A percentile compares a stretch with the other conserved stretches of the same genome.
phyloP scores from a whole-genome alignment of 2,113 vertebrate species.

The Opisthocomus hoazin region DNA sequence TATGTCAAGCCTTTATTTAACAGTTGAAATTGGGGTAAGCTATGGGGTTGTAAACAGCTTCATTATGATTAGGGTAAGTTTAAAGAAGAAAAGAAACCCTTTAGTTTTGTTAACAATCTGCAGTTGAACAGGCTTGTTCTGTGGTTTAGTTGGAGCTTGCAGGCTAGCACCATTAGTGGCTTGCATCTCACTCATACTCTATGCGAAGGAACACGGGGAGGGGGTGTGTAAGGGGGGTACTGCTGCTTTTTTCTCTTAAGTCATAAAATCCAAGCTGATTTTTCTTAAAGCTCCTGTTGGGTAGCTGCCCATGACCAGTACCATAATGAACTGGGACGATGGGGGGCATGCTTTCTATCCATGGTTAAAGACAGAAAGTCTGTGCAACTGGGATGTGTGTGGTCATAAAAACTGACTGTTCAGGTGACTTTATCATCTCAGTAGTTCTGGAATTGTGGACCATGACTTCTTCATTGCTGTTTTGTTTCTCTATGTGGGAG shows the following conservation, averaged over 20 bases:
- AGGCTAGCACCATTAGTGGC: neutral
- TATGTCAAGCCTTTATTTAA: neutral
- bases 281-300: neutral
- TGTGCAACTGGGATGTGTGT: neutral
- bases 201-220: rapidly evolving
- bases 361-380: neutral
- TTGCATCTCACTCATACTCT: neutral
- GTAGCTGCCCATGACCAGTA: rapidly evolving
- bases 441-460: neutral
- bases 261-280: neutral
- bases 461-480: neutral
- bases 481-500: neutral
- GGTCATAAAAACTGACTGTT: neutral
- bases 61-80: neutral
- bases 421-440: neutral
- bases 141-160: neutral
- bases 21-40: neutral
- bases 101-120: neutral
- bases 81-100: neutral
- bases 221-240: neutral
- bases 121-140: neutral
- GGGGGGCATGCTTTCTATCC: neutral
- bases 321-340: neutral
- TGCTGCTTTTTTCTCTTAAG: neutral
- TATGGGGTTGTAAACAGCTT: neutral